Evolutionary conservation across 2,797 vertebrate genomes (phyloP).

Genomic region (Psittacula echo): DNA sequence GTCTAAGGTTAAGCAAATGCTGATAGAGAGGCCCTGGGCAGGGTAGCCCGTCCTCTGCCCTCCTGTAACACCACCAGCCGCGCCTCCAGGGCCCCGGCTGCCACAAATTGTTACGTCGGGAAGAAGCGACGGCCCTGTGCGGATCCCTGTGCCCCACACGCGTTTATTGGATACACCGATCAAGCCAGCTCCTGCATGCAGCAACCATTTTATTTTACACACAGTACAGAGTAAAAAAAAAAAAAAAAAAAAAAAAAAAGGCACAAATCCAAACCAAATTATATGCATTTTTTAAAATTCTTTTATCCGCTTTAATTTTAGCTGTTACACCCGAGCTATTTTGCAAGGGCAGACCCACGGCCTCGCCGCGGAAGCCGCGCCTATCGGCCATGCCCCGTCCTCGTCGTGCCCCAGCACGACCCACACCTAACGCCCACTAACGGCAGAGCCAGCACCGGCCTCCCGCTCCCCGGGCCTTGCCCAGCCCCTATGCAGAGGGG

Average conservation of each 20-base stretch:
- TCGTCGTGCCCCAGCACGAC: too few species aligned
- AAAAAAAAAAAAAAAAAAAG: background rate
- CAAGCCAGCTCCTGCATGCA: background rate
- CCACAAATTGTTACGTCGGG: background rate
- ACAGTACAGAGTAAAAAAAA: too few species aligned
- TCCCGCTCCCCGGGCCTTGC: background rate
- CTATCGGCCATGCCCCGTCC: background rate
- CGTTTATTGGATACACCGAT: background rate
- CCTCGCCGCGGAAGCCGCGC: background rate
- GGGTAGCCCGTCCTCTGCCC: background rate
- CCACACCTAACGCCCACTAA: background rate
- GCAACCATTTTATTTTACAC: background rate
- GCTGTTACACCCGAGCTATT: fast-evolving
- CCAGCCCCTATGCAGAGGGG: fast-evolving
- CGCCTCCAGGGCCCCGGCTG: background rate
- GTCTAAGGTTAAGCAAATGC: background rate
- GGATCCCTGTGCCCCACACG: background rate
- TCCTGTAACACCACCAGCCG: background rate
- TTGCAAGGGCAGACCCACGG: too few species aligned
- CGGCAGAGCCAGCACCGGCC: background rate
- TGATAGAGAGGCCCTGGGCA: background rate
- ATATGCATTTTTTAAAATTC: background rate
- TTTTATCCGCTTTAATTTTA: background rate
- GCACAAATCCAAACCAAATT: background rate
- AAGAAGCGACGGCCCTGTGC: background rate